phyloP scores from a whole-genome alignment of 2,113 vertebrate species.

The Ranitomeya variabilis region DNA sequence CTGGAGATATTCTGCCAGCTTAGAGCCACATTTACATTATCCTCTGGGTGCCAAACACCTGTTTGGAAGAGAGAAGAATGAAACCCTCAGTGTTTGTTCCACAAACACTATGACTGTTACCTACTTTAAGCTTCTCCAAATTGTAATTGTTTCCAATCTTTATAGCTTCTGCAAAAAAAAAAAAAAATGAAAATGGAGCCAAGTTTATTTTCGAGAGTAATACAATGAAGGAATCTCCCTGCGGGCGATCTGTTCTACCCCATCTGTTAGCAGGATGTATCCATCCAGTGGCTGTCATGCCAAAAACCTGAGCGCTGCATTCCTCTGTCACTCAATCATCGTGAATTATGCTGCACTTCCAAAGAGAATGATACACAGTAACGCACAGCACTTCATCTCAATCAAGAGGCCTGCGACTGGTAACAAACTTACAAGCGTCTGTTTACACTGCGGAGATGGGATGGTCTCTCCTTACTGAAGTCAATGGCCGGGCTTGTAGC shows the following conservation, averaged over 20 bases:
- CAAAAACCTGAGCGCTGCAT: slow-evolving; percentile 46
- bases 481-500: background rate
- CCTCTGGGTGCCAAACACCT: slow-evolving; percentile 35
- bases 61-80: slow-evolving; percentile 17
- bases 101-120: slow-evolving; percentile 35
- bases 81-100: slow-evolving; percentile 17
- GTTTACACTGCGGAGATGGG: slow-evolving; percentile 35
- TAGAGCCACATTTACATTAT: slow-evolving; percentile 1
- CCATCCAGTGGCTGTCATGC: slow-evolving; percentile 49
- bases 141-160: slow-evolving; percentile 45
- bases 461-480: slow-evolving; percentile 16
- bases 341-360: slow-evolving; percentile 47
- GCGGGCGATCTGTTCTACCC: slow-evolving; percentile 45
- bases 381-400: slow-evolving; percentile 32
- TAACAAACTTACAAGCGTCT: slow-evolving; percentile 33
- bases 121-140: background rate
- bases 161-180: slow-evolving; percentile 14
- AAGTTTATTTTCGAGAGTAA: slow-evolving; percentile 21
- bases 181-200: slow-evolving; percentile 28
- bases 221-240: slow-evolving; percentile 53
- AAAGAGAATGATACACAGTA: slow-evolving; percentile 33
- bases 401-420: background rate
- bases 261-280: slow-evolving; percentile 54
- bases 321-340: slow-evolving; percentile 57
- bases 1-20: background rate